phyloP scores from a whole-genome alignment of 2,113 vertebrate species.

The Cyanistes caeruleus region DNA sequence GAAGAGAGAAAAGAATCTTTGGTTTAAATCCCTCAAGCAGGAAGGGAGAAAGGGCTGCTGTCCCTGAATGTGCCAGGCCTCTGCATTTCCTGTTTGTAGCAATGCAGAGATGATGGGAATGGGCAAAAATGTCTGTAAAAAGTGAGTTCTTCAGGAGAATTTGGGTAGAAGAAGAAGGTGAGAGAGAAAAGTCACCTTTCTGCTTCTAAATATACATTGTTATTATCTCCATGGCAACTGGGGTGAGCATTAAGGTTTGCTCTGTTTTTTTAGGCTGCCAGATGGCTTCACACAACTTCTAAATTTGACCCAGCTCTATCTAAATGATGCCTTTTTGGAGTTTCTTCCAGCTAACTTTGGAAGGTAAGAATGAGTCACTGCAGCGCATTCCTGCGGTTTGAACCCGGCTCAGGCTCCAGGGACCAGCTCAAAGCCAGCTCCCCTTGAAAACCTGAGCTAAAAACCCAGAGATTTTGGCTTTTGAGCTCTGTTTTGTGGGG shows the following conservation, averaged over 20 bases:
- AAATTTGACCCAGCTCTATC: slow-evolving; percentile 98
- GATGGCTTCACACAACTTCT: slow-evolving; percentile 98
- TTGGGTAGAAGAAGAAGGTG: slow-evolving; percentile 22
- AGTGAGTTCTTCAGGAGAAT: slow-evolving; percentile 25
- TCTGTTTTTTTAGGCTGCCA: slow-evolving; percentile 86
- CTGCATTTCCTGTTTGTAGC: not conserved
- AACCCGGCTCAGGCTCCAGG: not conserved
- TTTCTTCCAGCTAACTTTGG: slow-evolving; percentile 98
- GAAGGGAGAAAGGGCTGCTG: not conserved
- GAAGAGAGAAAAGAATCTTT: not conserved
- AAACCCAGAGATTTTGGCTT: not conserved
- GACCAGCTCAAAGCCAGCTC: not conserved
- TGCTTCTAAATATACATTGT: slow-evolving; percentile 51
- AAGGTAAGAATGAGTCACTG: slow-evolving; percentile 84
- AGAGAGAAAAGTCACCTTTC: slow-evolving; percentile 43
- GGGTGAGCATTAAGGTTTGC: slow-evolving; percentile 55
- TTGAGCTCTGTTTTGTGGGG: not conserved
- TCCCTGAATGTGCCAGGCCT: not conserved
- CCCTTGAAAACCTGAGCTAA: not conserved
- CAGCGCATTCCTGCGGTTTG: not conserved
- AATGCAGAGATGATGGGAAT: not conserved
- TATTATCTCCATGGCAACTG: slow-evolving; percentile 69
- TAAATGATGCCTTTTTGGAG: slow-evolving; percentile 99
- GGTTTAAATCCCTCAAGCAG: not conserved
- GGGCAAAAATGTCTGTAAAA: not conserved